Percentiles rank a stretch among this genome's conserved stretches.
Conservation (phyloP, 2,797 vertebrate genomes). For the Catamblyrhynchus diadema region DNA sequence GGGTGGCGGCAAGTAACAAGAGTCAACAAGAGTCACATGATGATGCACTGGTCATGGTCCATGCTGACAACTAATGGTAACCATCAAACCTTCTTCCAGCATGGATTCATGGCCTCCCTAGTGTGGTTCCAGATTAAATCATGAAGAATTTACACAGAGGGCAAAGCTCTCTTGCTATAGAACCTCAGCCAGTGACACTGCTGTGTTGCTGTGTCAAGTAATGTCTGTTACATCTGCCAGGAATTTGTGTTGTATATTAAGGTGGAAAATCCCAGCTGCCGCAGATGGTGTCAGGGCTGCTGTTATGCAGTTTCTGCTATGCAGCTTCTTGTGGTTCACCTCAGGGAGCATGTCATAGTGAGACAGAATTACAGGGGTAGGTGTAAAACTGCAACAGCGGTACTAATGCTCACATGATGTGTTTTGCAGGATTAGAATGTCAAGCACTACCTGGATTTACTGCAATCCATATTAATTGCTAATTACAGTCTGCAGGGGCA, state of each 20-base stretch:
- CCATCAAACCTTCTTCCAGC: not conserved
- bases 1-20: not conserved
- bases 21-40: not conserved
- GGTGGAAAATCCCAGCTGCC: not conserved
- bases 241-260: not conserved
- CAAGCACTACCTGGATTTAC: not conserved
- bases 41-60: fast-evolving
- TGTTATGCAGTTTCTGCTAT: not conserved
- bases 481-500: not conserved
- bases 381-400: not conserved
- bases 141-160: not conserved
- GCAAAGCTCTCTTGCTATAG: not conserved
- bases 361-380: not conserved
- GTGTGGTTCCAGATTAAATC: not conserved
- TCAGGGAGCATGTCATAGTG: not conserved
- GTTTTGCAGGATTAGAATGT: not conserved
- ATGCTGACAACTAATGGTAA: not conserved
- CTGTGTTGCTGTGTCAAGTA: not conserved
- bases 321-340: not conserved
- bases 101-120: not conserved
- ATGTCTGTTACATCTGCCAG: not conserved
- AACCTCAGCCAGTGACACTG: not conserved
- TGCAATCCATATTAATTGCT: not conserved
- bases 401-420: not conserved
- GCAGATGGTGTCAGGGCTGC: not conserved